phyloP scores from a whole-genome alignment of 2,888 invertebrate species.

The Dendrolimus pini region DNA sequence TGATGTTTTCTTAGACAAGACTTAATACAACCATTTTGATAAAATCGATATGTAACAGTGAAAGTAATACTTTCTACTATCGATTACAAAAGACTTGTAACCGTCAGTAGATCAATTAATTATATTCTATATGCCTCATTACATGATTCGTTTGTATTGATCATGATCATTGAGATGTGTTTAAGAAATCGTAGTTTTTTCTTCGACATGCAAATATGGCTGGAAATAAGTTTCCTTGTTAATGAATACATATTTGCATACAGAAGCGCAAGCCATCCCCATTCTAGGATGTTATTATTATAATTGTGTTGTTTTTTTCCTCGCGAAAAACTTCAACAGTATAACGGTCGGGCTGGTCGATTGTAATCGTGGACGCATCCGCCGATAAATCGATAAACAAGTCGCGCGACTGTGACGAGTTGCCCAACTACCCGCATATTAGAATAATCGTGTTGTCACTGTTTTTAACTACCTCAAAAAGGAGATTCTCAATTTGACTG shows the following conservation, averaged over 20 bases:
- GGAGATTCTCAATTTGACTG: no score
- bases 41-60: conserved; percentile 6
- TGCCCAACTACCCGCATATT: conserved; percentile 58
- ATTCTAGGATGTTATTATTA: conserved; percentile 70
- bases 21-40: not conserved
- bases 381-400: conserved; percentile 70
- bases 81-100: conserved; percentile 12
- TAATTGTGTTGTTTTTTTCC: conserved; percentile 63
- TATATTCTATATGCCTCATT: conserved; percentile 35
- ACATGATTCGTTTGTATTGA: conserved; percentile 6
- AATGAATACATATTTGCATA: conserved; percentile 71
- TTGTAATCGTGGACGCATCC: conserved; percentile 62
- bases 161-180: no score
- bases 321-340: conserved; percentile 58
- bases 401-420: conserved; percentile 60
- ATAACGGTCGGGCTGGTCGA: conserved; percentile 57
- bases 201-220: conserved; percentile 49
- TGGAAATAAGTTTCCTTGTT: conserved; percentile 65
- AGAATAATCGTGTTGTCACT: conserved; percentile 51
- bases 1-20: conserved; percentile 22
- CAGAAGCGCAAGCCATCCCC: conserved; percentile 49
- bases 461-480: conserved; percentile 23
- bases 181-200: conserved; percentile 1
- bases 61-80: not conserved
- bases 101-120: conserved; percentile 32